A percentile compares a stretch with the other conserved stretches of the same genome.
phyloP scores from a whole-genome alignment of 2,888 invertebrate genomes.

The Drosophila nr. perissopoda region DNA sequence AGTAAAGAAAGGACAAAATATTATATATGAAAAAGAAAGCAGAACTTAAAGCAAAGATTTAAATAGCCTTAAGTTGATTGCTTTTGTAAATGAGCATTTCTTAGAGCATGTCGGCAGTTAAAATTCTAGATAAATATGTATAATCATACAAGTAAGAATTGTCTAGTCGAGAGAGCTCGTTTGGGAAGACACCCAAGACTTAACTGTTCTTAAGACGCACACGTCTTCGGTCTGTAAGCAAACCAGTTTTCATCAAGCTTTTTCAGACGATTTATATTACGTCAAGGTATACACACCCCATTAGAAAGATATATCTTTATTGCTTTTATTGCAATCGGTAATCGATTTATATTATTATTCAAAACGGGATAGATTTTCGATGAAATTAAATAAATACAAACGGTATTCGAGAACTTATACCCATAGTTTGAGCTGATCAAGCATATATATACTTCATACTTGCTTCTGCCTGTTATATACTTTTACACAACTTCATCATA shows the following conservation, averaged over 20 bases:
- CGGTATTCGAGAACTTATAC: not conserved
- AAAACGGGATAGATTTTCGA: not conserved
- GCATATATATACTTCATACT: not conserved
- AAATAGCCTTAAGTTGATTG: not conserved
- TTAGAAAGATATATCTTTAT: not conserved
- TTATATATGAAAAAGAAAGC: not conserved
- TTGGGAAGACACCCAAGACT: not conserved
- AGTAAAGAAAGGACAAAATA: constrained; percentile 4
- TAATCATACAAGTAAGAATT: not conserved
- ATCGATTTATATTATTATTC: not conserved
- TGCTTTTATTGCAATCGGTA: not conserved
- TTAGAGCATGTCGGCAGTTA: not conserved
- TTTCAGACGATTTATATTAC: not conserved
- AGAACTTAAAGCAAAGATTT: not conserved
- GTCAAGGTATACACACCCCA: not conserved
- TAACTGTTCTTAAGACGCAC: not conserved
- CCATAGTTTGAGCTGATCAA: not conserved
- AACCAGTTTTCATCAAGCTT: not conserved
- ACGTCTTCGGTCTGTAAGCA: not conserved
- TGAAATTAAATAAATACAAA: not conserved
- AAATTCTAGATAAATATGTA: not conserved
- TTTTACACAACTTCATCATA: not conserved
- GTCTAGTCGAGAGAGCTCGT: not conserved
- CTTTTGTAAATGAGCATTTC: not conserved
- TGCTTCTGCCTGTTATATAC: not conserved